Evolutionary conservation across 2,797 vertebrate genomes (phyloP), one percentile per base, ranked within the genome.

Genomic region (Monodelphis domestica): DNA sequence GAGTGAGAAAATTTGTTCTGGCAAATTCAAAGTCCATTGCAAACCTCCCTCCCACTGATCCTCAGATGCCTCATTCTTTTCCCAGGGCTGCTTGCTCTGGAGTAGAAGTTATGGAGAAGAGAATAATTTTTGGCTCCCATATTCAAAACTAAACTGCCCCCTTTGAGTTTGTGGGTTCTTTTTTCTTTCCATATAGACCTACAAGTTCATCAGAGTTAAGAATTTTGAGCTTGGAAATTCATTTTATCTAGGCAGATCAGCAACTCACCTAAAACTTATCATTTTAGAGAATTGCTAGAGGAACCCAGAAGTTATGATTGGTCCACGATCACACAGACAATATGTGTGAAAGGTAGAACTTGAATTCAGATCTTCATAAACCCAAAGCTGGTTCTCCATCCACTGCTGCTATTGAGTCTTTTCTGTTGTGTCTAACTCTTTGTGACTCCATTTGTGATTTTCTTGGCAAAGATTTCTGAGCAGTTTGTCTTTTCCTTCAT

Each of bases 1-100:
- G 93, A 96, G 91, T 91, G 93, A 52, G 59, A 57, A 97, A 94
- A 92, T 89, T 55, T 5, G 90, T 78, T 12, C 63, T 89, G 88
- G 55, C 10, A 94, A 94, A 94, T 94, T 91, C 4, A 93, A 56
- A 94, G 90, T 89, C 54, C 88, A 0, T 91, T 90, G 38, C 50
- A 53, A 33, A 91, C 91, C 91, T 57, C 4, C 50, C 33, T 52
- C 29, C 55, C 55, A 30, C 59, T 52, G 52, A 45, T 78, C 17
- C 17, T 78, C 50, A 53, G 54, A 55, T 89, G 29, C 29, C 89
- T 90, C 50, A 63, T 53, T 94, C 50, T 95, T 96, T 93, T n/a
- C 92, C 38, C 11, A 89, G 0, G 21, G 21, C 38, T 78, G 38
- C 38, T 78, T 45, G 17, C 38, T 78, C 38, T 78, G 38, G 24